phyloP scores from a whole-genome alignment of 1,140 invertebrate species.

The Caenorhabditis brenneri region DNA sequence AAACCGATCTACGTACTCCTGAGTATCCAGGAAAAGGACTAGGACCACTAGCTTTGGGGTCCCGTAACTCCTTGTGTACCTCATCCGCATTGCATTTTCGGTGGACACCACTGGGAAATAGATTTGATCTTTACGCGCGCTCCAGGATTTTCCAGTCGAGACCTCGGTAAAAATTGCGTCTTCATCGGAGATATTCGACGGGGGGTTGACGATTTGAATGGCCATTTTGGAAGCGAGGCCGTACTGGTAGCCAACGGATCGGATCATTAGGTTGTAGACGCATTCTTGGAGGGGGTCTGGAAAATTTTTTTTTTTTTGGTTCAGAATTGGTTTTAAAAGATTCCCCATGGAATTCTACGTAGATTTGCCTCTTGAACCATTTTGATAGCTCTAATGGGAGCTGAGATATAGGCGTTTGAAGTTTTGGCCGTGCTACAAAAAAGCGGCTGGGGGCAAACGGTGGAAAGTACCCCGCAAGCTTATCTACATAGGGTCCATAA shows the following conservation, averaged over 20 bases:
- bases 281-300: constrained; percentile 61
- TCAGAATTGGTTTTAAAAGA: no score
- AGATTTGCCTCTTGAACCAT: not conserved
- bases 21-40: constrained; percentile 67
- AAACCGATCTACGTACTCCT: constrained; percentile 69
- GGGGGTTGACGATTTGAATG: constrained; percentile 68
- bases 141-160: constrained; percentile 65
- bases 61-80: constrained; percentile 80
- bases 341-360: not conserved
- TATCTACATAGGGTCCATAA: no score
- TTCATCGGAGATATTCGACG: constrained; percentile 67
- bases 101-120: constrained; percentile 83
- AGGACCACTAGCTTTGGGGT: constrained; percentile 63
- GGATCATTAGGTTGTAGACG: constrained; percentile 58
- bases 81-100: constrained; percentile 81
- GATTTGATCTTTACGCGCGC: constrained; percentile 79
- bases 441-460: no score
- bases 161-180: constrained; percentile 65
- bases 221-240: constrained; percentile 66
- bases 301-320: no score
- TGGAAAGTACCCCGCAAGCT: no score
- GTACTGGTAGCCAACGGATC: constrained; percentile 65
- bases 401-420: no score
- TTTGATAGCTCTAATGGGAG: not conserved
- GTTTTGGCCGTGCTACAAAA: no score